Conservation (phyloP, 2,888 invertebrate genomes). For the Lapara coniferarum region DNA sequence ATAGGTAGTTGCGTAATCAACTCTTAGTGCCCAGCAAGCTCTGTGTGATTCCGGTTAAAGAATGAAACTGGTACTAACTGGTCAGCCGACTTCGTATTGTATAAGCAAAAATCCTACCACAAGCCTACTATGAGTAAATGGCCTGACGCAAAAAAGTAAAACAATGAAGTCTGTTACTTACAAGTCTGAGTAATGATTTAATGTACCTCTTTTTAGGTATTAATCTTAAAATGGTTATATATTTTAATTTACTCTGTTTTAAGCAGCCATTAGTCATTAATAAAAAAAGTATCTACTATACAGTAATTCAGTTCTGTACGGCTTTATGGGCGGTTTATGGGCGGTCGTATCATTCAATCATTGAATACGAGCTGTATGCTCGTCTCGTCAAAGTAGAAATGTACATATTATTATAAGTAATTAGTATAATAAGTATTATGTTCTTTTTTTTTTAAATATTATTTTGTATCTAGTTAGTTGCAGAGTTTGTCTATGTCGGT, state of each 20-base stretch:
- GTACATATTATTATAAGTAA: no score
- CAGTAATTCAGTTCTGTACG: no score
- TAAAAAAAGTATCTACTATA: no score
- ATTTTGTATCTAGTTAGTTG: no score
- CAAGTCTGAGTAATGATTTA: neutral
- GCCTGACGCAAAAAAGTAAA: slow-evolving; percentile 35
- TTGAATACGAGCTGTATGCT: no score
- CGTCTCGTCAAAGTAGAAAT: no score
- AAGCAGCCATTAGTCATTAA: no score
- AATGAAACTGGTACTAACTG: slow-evolving; percentile 64
- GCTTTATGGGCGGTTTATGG: no score
- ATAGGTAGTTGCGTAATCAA: slow-evolving; percentile 56
- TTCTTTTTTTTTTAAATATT: no score
- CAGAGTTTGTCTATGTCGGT: no score
- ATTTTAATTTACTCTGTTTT: neutral
- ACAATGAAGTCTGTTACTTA: neutral
- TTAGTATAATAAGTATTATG: no score
- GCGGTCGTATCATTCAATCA: no score
- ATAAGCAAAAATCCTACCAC: slow-evolving; percentile 43
- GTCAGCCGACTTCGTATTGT: slow-evolving; percentile 29
- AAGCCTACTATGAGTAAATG: slow-evolving; percentile 46
- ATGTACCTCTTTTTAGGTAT: neutral
- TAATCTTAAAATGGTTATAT: neutral
- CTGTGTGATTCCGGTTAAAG: slow-evolving; percentile 60
- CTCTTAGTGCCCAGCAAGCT: slow-evolving; percentile 48